These are phyloP conservation scores for Tiliacea citrago DNA, from an alignment of 2,888 invertebrate genomes.

Conservation along the genomic window DNA sequence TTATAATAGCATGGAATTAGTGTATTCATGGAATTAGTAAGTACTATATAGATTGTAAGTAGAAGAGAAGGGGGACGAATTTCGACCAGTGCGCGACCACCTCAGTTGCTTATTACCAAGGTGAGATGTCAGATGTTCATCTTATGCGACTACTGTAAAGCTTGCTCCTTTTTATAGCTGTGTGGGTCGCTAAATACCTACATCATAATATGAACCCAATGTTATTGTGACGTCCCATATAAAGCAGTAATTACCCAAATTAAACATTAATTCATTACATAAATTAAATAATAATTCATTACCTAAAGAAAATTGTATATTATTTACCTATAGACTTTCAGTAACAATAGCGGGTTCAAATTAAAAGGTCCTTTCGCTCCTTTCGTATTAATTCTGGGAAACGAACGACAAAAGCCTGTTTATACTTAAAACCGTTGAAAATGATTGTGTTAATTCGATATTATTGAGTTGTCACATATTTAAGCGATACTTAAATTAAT, in stretches of 20 bases:
- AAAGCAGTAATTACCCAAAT: conserved; percentile 3
- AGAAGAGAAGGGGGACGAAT: too few relatives aligned
- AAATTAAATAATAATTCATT: background rate
- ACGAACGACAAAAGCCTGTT: conserved; percentile 15
- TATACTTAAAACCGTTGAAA: conserved; percentile 33
- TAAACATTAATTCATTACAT: background rate
- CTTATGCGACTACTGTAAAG: too few relatives aligned
- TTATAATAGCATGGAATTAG: too few relatives aligned
- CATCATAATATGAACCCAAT: background rate
- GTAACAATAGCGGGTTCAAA: conserved; percentile 22
- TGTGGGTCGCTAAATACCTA: background rate
- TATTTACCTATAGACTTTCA: conserved; percentile 12
- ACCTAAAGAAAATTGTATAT: conserved; percentile 16
- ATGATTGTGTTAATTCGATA: conserved; percentile 45
- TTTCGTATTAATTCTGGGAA: conserved; percentile 33
- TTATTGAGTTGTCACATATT: conserved; percentile 35
- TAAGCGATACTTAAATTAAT: too few relatives aligned
- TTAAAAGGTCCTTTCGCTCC: conserved; percentile 26
- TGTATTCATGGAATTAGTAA: too few relatives aligned
- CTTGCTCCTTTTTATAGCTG: too few relatives aligned
- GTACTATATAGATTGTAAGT: too few relatives aligned
- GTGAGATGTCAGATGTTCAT: too few relatives aligned
- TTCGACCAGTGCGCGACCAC: too few relatives aligned
- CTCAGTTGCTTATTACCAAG: too few relatives aligned
- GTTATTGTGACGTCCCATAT: background rate